These are phyloP conservation scores for Microplitis mediator DNA, from an alignment of 1,140 invertebrate genomes.

Conservation along the genomic window DNA sequence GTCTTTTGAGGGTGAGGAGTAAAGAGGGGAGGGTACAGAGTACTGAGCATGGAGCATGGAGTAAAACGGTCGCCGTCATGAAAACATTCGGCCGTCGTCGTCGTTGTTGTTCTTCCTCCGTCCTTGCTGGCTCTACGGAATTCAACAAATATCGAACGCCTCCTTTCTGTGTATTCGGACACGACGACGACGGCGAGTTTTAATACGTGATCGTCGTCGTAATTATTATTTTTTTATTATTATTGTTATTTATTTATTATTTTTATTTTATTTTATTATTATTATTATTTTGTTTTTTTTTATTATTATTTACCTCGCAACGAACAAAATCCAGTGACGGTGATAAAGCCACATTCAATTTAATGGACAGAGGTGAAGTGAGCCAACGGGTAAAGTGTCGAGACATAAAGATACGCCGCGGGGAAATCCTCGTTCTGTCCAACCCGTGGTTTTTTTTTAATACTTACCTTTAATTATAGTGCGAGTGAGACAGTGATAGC, in stretches of 20 bases:
- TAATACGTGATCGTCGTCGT: neutral
- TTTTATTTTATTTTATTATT: no score
- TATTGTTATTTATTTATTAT: neutral
- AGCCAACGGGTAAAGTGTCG: neutral
- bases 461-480: neutral
- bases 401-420: conserved; percentile 11
- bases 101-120: conserved; percentile 34
- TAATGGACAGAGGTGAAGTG: neutral
- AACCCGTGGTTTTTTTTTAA: neutral
- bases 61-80: conserved; percentile 48
- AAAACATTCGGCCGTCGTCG: conserved; percentile 48
- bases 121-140: conserved; percentile 23
- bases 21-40: neutral
- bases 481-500: neutral
- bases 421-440: conserved; percentile 12
- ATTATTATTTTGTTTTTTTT: no score
- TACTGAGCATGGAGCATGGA: neutral
- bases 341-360: neutral
- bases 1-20: no score
- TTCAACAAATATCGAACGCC: conserved; percentile 29
- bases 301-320: neutral
- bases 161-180: neutral
- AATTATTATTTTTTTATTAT: neutral
- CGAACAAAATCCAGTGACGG: neutral
- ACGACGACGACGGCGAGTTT: conserved; percentile 2